These are phyloP conservation scores for Drosophila fulvimacula DNA, from an alignment of 2,888 invertebrate species.

Conservation along the genomic window DNA sequence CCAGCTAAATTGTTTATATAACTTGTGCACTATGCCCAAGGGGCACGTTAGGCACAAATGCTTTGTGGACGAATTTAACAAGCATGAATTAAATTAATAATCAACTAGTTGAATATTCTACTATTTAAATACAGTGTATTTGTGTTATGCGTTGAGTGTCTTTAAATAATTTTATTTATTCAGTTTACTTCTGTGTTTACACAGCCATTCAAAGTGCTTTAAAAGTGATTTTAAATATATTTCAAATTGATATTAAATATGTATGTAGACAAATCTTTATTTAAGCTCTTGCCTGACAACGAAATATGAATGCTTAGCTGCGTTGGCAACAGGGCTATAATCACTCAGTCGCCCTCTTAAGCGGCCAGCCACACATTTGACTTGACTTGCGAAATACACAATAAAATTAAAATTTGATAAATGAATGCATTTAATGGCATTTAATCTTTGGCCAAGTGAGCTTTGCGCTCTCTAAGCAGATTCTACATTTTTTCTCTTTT, in stretches of 20 bases:
- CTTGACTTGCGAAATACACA: slow-evolving; percentile 43
- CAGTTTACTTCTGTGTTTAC: slow-evolving; percentile 12
- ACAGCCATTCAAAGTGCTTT: slow-evolving; percentile 13
- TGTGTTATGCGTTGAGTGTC: slow-evolving; percentile 8
- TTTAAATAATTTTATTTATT: slow-evolving; percentile 23
- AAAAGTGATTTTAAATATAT: slow-evolving; percentile 34
- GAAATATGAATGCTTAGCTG: slow-evolving; percentile 30
- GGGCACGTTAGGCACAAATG: not conserved
- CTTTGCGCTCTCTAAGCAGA: not conserved
- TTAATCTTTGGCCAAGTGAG: slow-evolving; percentile 55
- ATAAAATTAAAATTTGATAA: slow-evolving; percentile 69
- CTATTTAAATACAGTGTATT: not conserved
- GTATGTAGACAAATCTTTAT: not conserved
- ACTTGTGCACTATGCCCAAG: not conserved
- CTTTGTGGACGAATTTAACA: slow-evolving; percentile 1
- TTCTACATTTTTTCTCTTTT: not conserved
- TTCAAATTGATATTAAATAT: slow-evolving; percentile 36
- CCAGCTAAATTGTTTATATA: not conserved
- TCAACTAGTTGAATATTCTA: slow-evolving; percentile 8
- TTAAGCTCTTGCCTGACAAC: too few relatives aligned
- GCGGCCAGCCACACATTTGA: slow-evolving; percentile 7
- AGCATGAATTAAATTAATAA: slow-evolving; percentile 9
- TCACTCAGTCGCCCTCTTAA: slow-evolving; percentile 50
- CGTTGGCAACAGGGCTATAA: slow-evolving; percentile 55
- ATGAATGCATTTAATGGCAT: slow-evolving; percentile 62